Percentiles rank a stretch among this genome's conserved stretches.
Evolutionary conservation across 2,888 invertebrate species (phyloP).

Genomic region (Eurois occulta): DNA sequence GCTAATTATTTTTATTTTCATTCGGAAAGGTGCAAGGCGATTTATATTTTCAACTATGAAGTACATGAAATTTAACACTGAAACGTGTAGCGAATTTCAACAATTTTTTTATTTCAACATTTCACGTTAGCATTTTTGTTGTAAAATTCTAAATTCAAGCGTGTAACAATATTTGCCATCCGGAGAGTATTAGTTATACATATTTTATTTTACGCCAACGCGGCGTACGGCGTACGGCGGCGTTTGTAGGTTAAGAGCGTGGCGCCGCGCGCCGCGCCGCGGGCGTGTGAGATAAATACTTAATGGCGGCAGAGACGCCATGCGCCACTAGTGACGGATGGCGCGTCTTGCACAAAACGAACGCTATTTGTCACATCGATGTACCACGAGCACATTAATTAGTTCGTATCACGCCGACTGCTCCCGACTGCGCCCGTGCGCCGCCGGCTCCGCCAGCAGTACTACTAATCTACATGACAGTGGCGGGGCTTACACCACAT

Average conservation of each 20-base stretch:
- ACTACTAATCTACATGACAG: conserved; percentile 61
- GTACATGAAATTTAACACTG: neutral
- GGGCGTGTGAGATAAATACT: conserved; percentile 58
- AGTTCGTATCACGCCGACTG: conserved; percentile 36
- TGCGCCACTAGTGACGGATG: conserved; percentile 57
- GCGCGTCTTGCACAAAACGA: conserved; percentile 58
- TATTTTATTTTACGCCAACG: conserved; percentile 54
- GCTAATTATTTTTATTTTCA: conserved; percentile 10
- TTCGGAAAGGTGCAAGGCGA: neutral
- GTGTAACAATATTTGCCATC: conserved; percentile 46
- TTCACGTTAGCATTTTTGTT: conserved; percentile 3
- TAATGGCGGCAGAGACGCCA: conserved; percentile 44
- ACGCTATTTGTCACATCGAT: conserved; percentile 67
- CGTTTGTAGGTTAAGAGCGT: conserved; percentile 53
- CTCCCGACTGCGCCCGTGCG: conserved; percentile 23
- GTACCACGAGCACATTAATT: conserved; percentile 57
- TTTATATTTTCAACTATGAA: conserved; percentile 1
- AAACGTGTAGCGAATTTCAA: neutral
- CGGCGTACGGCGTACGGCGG: conserved; percentile 22
- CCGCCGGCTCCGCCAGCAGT: conserved; percentile 44
- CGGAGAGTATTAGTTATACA: conserved; percentile 53
- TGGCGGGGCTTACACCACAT: conserved; percentile 61
- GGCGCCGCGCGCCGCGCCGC: conserved; percentile 38
- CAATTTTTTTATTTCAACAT: neutral
- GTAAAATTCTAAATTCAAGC: conserved; percentile 34